Base-by-base conservation (phyloP, 2,888 invertebrate species). In the Volucella inflata region DNA sequence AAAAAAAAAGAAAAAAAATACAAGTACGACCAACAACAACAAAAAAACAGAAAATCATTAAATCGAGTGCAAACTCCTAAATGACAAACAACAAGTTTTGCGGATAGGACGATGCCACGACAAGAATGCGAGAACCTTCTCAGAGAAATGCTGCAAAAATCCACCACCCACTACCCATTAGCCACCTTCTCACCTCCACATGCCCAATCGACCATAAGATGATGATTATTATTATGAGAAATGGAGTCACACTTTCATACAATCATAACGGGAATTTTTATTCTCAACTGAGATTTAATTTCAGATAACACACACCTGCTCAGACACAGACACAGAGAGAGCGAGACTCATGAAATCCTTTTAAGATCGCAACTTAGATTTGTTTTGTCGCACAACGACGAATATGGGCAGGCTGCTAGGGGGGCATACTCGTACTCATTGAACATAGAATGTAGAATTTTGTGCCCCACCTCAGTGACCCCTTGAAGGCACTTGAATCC, bases 181-280 rank as follows among this genome's bases (percentile, higher is more conserved):
- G 53, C 50, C 17, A 50, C 38, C 57, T 44, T 14, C 50, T 9
- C 38, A 17, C 11, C 17, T 30, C 55, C 3, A 9, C 55, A 57
- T 21, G 10, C 51, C 17, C 48, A 12, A 16, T n/a, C 55, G 36
- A 38, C 46, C 75, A 80, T 55, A 76, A 79, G 80, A 85, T 67
- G 81, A 81, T 85, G 76, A 85, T 85, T 85, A 85, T 85, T 85
- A 85, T 85, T 85, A 85, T 85, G 81, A 85, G 85, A 62, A 85
- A 81, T 81, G 81, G 81, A 85, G 85, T 85, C 85, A 85, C 81
- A 85, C 85, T 85, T 85, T 81, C 85, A 85, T 85, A 81, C 85
- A 85, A 85, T 85, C 81, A 85, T 85, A 85, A 85, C 85, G 85
- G 72, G 85, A 64, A 81, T 80, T 85, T 85, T 85, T 81, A 85